Conservation (phyloP, 2,113 vertebrate species). For the Anas platyrhynchos region DNA sequence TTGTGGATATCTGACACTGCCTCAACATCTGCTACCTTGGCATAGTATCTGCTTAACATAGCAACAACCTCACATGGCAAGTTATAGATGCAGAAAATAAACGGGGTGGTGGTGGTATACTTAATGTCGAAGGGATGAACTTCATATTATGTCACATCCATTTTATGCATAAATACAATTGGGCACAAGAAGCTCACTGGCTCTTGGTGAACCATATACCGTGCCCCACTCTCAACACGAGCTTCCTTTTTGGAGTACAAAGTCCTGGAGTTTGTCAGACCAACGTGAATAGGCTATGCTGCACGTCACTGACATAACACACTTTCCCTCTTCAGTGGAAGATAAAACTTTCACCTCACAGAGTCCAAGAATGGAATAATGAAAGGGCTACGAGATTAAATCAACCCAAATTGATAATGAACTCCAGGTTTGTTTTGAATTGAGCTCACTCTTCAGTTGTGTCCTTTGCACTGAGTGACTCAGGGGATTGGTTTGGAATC, state of each 20-base stretch:
- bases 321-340: neutral
- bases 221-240: neutral
- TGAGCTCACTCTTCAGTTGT: conserved; percentile 18
- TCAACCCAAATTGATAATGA: conserved; percentile 30
- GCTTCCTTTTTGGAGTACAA: neutral
- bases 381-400: neutral
- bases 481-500: neutral
- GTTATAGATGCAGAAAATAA: rapidly evolving
- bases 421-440: conserved; percentile 60
- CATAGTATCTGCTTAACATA: neutral
- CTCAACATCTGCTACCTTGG: conserved; percentile 3
- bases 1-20: neutral
- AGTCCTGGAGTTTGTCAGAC: neutral
- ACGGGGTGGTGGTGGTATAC: rapidly evolving
- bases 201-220: neutral
- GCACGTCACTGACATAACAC: neutral
- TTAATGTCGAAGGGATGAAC: neutral
- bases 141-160: neutral
- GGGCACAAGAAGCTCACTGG: neutral
- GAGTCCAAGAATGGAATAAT: neutral
- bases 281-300: rapidly evolving
- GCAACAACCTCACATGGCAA: rapidly evolving
- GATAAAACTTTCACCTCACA: neutral
- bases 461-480: neutral
- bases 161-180: neutral